phyloP scores from a whole-genome alignment of 2,797 vertebrate genomes.

The Antrozous pallidus region DNA sequence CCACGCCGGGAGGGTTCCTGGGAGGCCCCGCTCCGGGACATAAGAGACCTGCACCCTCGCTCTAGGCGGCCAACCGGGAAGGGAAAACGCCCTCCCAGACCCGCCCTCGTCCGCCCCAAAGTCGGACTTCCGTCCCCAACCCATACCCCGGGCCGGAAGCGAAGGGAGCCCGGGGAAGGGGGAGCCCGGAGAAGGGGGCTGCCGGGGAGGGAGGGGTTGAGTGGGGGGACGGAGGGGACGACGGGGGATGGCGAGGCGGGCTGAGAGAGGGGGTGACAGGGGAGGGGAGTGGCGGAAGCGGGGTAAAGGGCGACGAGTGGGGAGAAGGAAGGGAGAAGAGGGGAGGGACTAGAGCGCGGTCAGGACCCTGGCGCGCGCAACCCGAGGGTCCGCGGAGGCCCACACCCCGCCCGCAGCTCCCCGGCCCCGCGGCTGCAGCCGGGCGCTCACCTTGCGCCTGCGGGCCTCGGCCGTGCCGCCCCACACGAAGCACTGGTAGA shows the following conservation, averaged over 20 bases:
- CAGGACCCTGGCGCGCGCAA: too few species aligned
- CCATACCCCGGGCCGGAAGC: neutral
- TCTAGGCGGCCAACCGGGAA: accelerated
- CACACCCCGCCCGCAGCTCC: neutral
- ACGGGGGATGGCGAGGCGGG: too few species aligned
- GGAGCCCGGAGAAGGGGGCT: accelerated
- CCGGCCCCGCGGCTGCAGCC: neutral
- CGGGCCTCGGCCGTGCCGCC: slow-evolving; percentile 95
- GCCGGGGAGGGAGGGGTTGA: accelerated
- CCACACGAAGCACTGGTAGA: slow-evolving; percentile 99
- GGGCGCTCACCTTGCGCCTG: slow-evolving; percentile 91
- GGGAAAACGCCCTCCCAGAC: neutral
- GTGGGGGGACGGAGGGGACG: accelerated
- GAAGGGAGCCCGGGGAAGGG: too few species aligned
- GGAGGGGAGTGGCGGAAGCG: accelerated
- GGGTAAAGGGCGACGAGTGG: too few species aligned
- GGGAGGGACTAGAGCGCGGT: too few species aligned
- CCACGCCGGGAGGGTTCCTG: neutral
- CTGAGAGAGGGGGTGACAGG: accelerated
- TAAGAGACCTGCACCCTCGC: accelerated
- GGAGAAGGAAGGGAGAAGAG: accelerated
- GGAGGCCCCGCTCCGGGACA: neutral
- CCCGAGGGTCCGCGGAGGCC: too few species aligned
- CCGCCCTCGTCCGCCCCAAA: neutral
- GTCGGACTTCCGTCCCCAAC: neutral